Conservation (phyloP, 1,140 invertebrate genomes). For the Penaeus vannamei region DNA sequence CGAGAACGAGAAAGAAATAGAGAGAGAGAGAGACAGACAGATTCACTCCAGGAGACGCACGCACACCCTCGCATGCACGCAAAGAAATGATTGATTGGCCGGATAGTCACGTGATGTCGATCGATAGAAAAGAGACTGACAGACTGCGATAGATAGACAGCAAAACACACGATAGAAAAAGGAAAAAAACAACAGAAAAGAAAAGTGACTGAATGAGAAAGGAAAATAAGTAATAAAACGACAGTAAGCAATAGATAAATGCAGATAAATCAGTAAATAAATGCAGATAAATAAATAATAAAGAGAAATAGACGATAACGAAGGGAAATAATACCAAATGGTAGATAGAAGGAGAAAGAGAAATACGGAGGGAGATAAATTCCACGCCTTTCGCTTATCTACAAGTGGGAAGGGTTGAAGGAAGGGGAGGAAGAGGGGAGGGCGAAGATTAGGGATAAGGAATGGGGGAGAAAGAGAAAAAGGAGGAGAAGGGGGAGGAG, state of each 20-base stretch:
- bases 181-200: neutral
- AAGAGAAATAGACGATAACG: neutral
- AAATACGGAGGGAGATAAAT: neutral
- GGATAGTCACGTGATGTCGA: neutral
- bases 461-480: neutral
- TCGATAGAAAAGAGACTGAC: neutral
- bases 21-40: neutral
- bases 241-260: neutral
- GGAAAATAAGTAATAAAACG: neutral
- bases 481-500: too few species aligned
- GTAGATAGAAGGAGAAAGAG: neutral
- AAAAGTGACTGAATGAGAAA: neutral
- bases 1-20: neutral
- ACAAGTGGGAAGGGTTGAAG: neutral
- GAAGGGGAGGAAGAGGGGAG: neutral
- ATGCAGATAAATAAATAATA: neutral
- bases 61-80: neutral
- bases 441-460: neutral
- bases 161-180: too few species aligned
- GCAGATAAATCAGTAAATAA: neutral
- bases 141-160: neutral
- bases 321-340: neutral
- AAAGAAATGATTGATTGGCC: neutral
- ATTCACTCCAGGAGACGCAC: neutral
- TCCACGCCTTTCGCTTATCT: neutral